phyloP scores from a whole-genome alignment of 2,888 invertebrate species.

The Drosophila suboccidentalis region DNA sequence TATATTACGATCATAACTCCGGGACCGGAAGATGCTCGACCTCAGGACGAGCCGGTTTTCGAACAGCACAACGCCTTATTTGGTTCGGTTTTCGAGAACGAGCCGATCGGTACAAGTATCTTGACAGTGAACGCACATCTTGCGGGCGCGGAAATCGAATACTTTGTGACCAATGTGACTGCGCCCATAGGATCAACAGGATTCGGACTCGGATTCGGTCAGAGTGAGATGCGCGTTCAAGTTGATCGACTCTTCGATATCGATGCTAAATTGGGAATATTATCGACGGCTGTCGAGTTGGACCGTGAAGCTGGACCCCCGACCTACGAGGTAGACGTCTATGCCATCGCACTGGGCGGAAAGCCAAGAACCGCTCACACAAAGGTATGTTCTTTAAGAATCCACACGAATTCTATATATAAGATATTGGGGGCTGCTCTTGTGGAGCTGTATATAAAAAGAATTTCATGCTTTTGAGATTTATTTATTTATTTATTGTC shows the following conservation, averaged over 20 bases:
- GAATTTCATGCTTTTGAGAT: too few species aligned
- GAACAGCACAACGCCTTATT: slow-evolving; percentile 88
- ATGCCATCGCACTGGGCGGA: slow-evolving; percentile 92
- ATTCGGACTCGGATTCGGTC: slow-evolving; percentile 78
- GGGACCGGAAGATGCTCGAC: slow-evolving; percentile 85
- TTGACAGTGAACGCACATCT: slow-evolving; percentile 92
- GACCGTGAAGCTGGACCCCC: slow-evolving; percentile 94
- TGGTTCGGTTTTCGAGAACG: slow-evolving; percentile 95
- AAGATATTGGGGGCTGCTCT: too few species aligned
- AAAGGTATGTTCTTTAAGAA: slow-evolving; percentile 89
- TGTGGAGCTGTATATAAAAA: too few species aligned
- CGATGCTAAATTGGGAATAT: slow-evolving; percentile 94
- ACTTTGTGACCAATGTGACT: slow-evolving; percentile 95
- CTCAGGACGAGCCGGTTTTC: slow-evolving; percentile 86
- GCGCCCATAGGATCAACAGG: slow-evolving; percentile 38
- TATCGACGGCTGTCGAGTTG: slow-evolving; percentile 93
- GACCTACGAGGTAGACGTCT: slow-evolving; percentile 93
- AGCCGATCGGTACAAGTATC: slow-evolving; percentile 94
- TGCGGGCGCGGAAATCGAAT: slow-evolving; percentile 91
- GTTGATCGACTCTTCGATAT: slow-evolving; percentile 96
- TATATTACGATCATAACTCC: slow-evolving; percentile 93
- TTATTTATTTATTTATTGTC: too few species aligned
- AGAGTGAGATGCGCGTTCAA: slow-evolving; percentile 86
- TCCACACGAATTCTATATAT: not conserved
- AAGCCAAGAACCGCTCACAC: slow-evolving; percentile 91